Evolutionary conservation across 2,888 invertebrate species (phyloP), one percentile per base, ranked within the genome.

Genomic region (Amblyjoppa fuscipennis): DNA sequence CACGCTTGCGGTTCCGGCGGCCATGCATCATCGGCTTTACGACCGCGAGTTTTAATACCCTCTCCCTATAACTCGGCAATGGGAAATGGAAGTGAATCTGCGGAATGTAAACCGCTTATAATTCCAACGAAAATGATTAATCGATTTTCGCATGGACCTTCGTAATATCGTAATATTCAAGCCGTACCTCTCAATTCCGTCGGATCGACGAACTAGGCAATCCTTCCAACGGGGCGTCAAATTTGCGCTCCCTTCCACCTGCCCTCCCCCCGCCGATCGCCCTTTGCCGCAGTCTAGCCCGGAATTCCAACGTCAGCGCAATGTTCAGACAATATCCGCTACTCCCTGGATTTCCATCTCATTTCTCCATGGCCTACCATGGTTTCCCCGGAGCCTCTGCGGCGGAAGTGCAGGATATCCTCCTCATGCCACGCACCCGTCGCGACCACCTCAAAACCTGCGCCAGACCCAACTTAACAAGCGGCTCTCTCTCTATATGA

Each of bases 241-340:
- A 77, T 77, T 77, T 68, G 38, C 56, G 41, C 5, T 59, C 4
- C 51, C 49, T 45, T 25, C 41, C 34, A 49, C 31, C 61, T 53
- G 51, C 20, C 25, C 66, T 45, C 28, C 16, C 28, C 51, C 51
- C 51, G 0, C 16, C 3, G 51, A 13, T 51, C n/a, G 53, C n/a
- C 7, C 2, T 64, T 5, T 5, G 9, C 45, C 7, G 38, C 51
- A 25, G 77, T 68, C 68, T 68, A 56, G 77, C 28, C 56, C 53
- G 25, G 68, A 68, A 41, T 77, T 77, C 68, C 77, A 45, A 77
- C 77, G 77, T 77, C 77, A 77, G 77, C 77, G 77, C 77, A 41
- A 77, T 41, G 77, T 77, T 77, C 77, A 53, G 77, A 77, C 68
- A 77, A 77, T 77, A 77, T 77, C 77, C 77, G 59, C 51, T 53